Base-by-base conservation (phyloP, 2,888 invertebrate genomes). In the Agrochola lychnidis region DNA sequence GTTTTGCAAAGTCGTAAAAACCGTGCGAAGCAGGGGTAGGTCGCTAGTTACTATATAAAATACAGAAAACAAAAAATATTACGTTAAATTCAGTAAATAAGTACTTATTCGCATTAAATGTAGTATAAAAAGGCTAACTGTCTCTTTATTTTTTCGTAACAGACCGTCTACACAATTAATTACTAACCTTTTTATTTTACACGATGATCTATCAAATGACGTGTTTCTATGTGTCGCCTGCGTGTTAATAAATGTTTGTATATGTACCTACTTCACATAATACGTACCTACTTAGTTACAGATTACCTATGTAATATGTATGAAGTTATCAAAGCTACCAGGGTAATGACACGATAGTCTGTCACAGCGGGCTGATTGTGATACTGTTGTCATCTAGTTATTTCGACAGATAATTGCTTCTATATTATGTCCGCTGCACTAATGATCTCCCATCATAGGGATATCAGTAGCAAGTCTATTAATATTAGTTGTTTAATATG, bases 171-270 rank as follows among this genome's bases (percentile, higher is more conserved):
- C 9, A 63, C 19, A 51, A 73, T 64, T 61, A 71, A 79, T 59
- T 51, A 68, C 40, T 30, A 57, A 53, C 69, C 9, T 70, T 72
- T 79, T 75, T 63, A 62, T 19, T 40, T 67, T 63, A 70, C 48
- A 40, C 40, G 22, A 30, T 66, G 69, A 61, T 81, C n/a, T 68
- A 81, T 59, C 42, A n/a, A 76, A 61, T 61, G 57, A 70, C 62
- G 36, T 64, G 40, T 67, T 68, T 81, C 67, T 48, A 51, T 84
- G 66, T 70, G 81, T 71, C 61, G 22, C 63, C 16, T 53, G 72
- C 56, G 59, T 76, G 59, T 45, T 84, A 75, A 67, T 75, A 70
- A 75, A 48, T 66, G 51, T 48, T 36, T 51, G 61, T 62, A 40
- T 51, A 30, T 40, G 51, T 14, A 56, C 14, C 16, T 51, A 14